phyloP scores from a whole-genome alignment of 64 coral and sea anemone genomes.

The Astreopora myriophthalma region DNA sequence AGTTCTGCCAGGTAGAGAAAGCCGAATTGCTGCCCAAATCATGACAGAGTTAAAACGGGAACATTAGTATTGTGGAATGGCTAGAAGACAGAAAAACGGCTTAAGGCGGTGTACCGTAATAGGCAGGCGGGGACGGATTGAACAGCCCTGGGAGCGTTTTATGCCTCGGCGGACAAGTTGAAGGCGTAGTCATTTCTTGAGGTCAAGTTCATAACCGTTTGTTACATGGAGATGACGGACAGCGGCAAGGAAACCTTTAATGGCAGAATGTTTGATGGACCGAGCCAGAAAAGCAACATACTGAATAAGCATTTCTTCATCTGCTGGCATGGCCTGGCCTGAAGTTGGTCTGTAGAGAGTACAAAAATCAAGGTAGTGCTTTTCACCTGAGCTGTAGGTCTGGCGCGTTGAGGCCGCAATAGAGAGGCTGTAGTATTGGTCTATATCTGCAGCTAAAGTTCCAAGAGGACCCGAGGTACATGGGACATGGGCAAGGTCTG shows the following conservation, averaged over 20 bases:
- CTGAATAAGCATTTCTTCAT: background rate
- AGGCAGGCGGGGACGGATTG: background rate
- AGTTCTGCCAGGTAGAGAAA: background rate
- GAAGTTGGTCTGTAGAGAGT: background rate
- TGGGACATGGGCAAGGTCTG: background rate
- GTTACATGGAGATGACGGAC: background rate
- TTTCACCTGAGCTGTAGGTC: background rate
- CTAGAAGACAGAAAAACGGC: background rate
- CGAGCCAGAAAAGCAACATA: background rate
- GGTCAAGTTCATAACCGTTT: background rate
- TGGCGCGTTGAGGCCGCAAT: background rate
- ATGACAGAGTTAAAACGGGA: background rate
- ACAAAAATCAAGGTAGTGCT: background rate
- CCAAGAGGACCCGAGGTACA: background rate
- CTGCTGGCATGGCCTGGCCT: background rate
- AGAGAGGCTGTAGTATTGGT: background rate
- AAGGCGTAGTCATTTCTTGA: background rate
- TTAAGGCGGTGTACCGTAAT: too few relatives aligned
- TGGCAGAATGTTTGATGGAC: background rate
- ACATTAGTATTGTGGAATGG: background rate
- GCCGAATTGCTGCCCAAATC: slow-evolving; percentile 14
- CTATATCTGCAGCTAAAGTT: background rate
- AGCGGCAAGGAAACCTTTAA: slow-evolving; percentile 4
- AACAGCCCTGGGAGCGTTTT: background rate
- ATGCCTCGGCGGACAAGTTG: background rate